Evolutionary conservation across 2,888 invertebrate genomes (phyloP), one percentile per base, ranked within the genome.

Genomic region (Watsonalla binaria): DNA sequence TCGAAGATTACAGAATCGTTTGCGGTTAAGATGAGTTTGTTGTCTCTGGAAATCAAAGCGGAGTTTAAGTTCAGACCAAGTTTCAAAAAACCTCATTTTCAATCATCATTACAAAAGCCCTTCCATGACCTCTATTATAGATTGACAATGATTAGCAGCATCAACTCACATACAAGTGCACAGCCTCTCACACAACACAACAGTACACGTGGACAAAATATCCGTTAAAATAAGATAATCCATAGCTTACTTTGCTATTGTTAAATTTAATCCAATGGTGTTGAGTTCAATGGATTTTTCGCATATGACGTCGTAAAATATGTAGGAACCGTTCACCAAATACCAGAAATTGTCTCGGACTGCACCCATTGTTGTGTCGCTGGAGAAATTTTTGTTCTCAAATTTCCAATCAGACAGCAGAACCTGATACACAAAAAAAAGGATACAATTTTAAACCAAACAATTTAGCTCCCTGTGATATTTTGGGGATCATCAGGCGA

Each of bases 291-390:
- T 59, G 0, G 81, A 70, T 47, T 68, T 76, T 67, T 91, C 91
- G 62, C 91, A 91, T 56, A 89, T 78, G 14, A 90, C 83, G 53
- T 85, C 77, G 56, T 72, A 83, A 61, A 89, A 91, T 42, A 82
- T 58, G 54, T 76, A 74, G 6, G 84, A 76, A 39, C 68, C 67
- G 51, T 90, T 84, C 46, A 85, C 82, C 9, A 84, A 65, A n/a
- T 72, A 66, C 90, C 89, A 90, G n/a, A 68, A 60, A 24, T 71
- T 67, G 34, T 80, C 72, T 5, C 61, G 63, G 5, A 90, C 64
- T 0, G 84, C 80, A 1, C 85, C 86, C 11, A 74, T 59, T 0
- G 70, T 59, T 0, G 72, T 73, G 11, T 78, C 74, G 5, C 63
- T 61, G 0, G 64, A 58, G 15, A 59, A 61, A 2, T 58, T 45